These are phyloP conservation scores for Idaea straminata DNA, from an alignment of 2,888 invertebrate species.

Conservation along the genomic window DNA sequence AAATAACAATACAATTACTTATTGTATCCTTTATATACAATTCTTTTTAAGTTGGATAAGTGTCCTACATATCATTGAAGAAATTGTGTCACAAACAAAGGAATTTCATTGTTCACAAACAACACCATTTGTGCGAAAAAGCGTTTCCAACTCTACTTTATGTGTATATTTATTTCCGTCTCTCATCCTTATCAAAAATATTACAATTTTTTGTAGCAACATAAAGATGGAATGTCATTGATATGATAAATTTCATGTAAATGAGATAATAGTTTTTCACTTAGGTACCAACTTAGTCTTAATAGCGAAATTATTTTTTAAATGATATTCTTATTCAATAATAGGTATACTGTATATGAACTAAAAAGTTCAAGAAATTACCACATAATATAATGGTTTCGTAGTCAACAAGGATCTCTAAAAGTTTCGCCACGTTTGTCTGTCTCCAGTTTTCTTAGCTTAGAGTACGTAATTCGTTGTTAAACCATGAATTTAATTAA, in stretches of 20 bases:
- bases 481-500: too few species aligned
- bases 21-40: constrained; percentile 1
- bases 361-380: too few species aligned
- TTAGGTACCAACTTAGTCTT: neutral
- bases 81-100: constrained; percentile 41
- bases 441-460: too few species aligned
- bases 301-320: neutral
- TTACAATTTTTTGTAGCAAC: neutral
- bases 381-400: too few species aligned
- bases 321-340: constrained; percentile 15
- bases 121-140: constrained; percentile 42
- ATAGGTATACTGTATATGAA: too few species aligned
- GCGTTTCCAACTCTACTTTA: constrained; percentile 20
- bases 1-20: neutral
- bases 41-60: constrained; percentile 19
- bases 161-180: neutral
- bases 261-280: neutral
- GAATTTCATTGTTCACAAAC: constrained; percentile 27
- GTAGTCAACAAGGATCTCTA: too few species aligned
- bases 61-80: constrained; percentile 44
- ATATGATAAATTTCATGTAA: neutral
- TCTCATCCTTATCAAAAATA: constrained; percentile 4
- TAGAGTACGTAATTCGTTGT: too few species aligned
- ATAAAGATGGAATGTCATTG: neutral
- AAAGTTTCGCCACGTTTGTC: too few species aligned